Base-by-base conservation (phyloP, 2,888 invertebrate species). In the Myopa testacea region DNA sequence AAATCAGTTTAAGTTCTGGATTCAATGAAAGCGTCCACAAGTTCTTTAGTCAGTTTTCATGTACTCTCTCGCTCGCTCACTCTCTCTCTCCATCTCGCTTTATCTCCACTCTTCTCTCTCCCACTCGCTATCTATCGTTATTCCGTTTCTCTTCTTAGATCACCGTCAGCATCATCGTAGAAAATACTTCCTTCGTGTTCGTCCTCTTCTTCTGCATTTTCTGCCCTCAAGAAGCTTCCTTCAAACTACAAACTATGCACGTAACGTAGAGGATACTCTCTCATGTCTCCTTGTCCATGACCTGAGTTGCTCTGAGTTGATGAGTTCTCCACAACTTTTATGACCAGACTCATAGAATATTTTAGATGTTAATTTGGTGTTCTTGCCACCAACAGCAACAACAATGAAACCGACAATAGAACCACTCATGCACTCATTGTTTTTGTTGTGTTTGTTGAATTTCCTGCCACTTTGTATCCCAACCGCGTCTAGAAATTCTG, bases 261-360 rank as follows among this genome's bases (percentile, higher is more conserved):
- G 45, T 6, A 45, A 45, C 7, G 45, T 45, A 45, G 45, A 45
- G 4, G 45, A 45, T 45, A 10, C 45, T 45, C 10, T 45, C 45
- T 45, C 45, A 45, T 3, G 45, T 45, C 6, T 45, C 45, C 45
- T 45, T 45, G 45, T 45, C 45, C 45, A 45, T 45, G 45, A 10
- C 45, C 45, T 0, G 3, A 45, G n/a, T n/a, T n/a, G n/a, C 45
- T 45, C 45, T 45, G 45, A 45, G 45, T 45, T 45, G 45, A 45
- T 45, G 45, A 45, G 19, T 68, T 50, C 8, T 68, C 19, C 26
- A 26, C 8, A 26, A 19, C 60, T 60, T 60, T 37, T 63, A 37
- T 63, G 63, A 37, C 63, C 45, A 45, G 86, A 86, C 86, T 85
- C 85, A 86, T 85, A 84, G 83, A 86, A 86, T 84, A 85, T 85